Base-by-base conservation (phyloP, 2,113 vertebrate genomes). In the Bostrychus sinensis region DNA sequence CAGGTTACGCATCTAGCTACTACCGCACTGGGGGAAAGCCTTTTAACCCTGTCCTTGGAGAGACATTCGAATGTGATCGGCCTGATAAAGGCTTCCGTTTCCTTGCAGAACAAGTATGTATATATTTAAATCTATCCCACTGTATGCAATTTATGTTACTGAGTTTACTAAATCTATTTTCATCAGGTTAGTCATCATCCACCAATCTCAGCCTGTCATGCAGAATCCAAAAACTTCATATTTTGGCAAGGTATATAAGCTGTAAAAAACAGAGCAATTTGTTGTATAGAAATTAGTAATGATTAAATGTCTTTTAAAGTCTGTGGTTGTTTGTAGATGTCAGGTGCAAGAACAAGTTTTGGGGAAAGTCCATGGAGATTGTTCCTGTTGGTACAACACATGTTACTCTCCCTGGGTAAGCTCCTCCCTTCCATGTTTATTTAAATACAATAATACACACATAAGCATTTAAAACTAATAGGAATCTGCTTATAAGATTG, bases 281-380 rank as follows among this genome's bases (percentile, higher is more conserved):
- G 2, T 17, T 1, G 16, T 34, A 19, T 10, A 30, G 13, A 25
- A 12, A 26, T 28, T 28, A 13, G n/a, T 43, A 34, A 12, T 51
- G 8, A 0, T 3, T 25, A 2, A 10, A 48, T 39, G 26, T 11
- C 10, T 57, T 0, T 2, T 38, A 55, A 63, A 51, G 36, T 66
- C 10, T 85, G 61, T 36, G 46, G 77, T 10, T 88, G 92, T 89
- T 86, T 69, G 46, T 25, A 99, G 97, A 99, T 73, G 87, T 99
- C 80, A 94, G 97, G 81, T 98, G 97, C 95, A 98, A 98, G 91
- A 99, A 99, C 83, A 99, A 99, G 85, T 99, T 99, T 87, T 99
- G 97, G 97, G 97, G 97, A 0, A 99, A 98, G 89, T 99, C 97
- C 37, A 98, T 99, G 95, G 97, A 99, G 91, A 99, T 99, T 11